A percentile compares a stretch with the other conserved stretches of the same genome.
These are phyloP conservation scores for Rhadina sibilatrix DNA, from an alignment of 2,113 vertebrate species.

Conservation along the genomic window DNA sequence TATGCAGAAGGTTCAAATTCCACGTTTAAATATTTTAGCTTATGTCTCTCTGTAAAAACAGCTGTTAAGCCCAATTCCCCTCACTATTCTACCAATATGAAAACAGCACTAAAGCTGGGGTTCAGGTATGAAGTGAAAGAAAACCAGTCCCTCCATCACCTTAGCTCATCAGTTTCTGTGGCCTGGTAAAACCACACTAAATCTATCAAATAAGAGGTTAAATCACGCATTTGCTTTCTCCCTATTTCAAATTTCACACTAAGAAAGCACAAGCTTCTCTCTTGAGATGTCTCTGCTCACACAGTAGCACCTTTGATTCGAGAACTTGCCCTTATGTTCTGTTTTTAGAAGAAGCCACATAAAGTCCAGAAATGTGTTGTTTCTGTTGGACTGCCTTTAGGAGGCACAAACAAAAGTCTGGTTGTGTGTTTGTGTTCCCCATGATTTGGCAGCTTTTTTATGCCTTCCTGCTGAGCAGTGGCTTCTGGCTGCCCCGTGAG, in stretches of 20 bases:
- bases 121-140: not conserved
- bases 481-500: not conserved
- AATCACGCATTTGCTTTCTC: not conserved
- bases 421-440: slow-evolving; percentile 30
- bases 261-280: not conserved
- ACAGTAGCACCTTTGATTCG: slow-evolving; percentile 52
- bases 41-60: not conserved
- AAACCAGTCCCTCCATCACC: not conserved
- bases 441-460: slow-evolving; percentile 9
- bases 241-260: not conserved
- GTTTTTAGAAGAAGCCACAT: slow-evolving; percentile 38
- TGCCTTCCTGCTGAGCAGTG: not conserved
- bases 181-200: not conserved
- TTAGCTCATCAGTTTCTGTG: not conserved
- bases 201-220: not conserved
- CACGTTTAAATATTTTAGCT: not conserved
- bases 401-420: slow-evolving; percentile 2
- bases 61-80: not conserved
- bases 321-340: not conserved
- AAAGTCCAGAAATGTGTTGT: slow-evolving; percentile 2
- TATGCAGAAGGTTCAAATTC: not conserved
- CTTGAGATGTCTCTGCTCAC: not conserved
- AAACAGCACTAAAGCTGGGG: not conserved
- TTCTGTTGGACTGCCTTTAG: slow-evolving; percentile 48
- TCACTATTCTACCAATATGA: not conserved